Evolutionary conservation across 2,888 invertebrate species (phyloP).

Genomic region (Drosophila longiperda): DNA sequence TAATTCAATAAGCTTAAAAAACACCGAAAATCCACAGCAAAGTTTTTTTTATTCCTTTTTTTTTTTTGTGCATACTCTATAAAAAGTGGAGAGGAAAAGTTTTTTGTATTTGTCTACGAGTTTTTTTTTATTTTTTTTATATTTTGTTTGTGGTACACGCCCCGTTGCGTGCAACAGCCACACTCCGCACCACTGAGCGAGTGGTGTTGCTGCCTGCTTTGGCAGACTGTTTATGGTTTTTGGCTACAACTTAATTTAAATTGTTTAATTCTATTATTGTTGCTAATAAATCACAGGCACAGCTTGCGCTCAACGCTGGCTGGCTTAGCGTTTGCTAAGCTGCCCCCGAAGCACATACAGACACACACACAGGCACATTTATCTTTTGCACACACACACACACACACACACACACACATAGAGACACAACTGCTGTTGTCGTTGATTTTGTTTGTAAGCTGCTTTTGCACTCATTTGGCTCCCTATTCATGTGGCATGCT

Average conservation of each 20-base stretch:
- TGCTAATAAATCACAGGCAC: slow-evolving; percentile 83
- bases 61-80: slow-evolving; percentile 20
- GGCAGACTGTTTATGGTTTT: slow-evolving; percentile 81
- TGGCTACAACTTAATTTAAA: slow-evolving; percentile 84
- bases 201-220: slow-evolving; percentile 45
- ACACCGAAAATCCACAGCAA: neutral
- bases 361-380: slow-evolving; percentile 61
- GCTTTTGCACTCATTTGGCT: slow-evolving; percentile 65
- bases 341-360: slow-evolving; percentile 46
- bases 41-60: neutral
- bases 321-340: slow-evolving; percentile 79
- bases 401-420: neutral
- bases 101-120: slow-evolving; percentile 1
- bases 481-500: neutral
- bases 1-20: slow-evolving; percentile 5
- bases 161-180: slow-evolving; percentile 51
- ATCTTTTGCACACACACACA: slow-evolving; percentile 54
- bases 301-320: slow-evolving; percentile 74
- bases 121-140: slow-evolving; percentile 18
- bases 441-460: slow-evolving; percentile 69
- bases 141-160: slow-evolving; percentile 47
- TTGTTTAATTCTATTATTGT: slow-evolving; percentile 84
- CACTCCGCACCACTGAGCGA: slow-evolving; percentile 16
- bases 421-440: slow-evolving; percentile 49
- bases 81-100: slow-evolving; percentile 15